Base-by-base conservation (phyloP, 2,797 vertebrate genomes). In the Alca torda region DNA sequence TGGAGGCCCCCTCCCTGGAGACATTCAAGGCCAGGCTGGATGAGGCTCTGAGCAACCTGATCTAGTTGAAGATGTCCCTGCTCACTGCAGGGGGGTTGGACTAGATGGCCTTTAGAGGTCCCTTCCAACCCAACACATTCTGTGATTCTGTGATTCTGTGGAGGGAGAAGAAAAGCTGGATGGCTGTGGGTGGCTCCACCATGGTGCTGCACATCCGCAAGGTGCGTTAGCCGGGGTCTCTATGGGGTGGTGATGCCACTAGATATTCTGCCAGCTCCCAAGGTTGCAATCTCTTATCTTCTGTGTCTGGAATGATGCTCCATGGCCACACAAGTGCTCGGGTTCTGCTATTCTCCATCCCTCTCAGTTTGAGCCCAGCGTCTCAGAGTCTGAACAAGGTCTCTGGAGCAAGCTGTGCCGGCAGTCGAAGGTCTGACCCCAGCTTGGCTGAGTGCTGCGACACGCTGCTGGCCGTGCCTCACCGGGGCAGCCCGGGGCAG, bases 391-490 rank as follows among this genome's bases (percentile, higher is more conserved):
- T 45, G 51, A 35, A 19, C 15, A 2, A 39, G 26, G 30, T 35
- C 25, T 54, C 24, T 39, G 74, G 24, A 50, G 4, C 0, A 5
- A 72, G 68, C 48, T 26, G 53, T 7, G 21, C 61, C 33, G 14
- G 19, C 13, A 2, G 54, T 7, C 1, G 1, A 4, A 19, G 64
- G 25, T 53, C 26, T 69, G 79, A 35, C 5, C 57, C 43, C 65
- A 21, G 65, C 31, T 16, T 2, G 0, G 1, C 24, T 1, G 68
- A 17, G 37, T 13, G 57, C 63, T 35, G 76, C 0, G 6, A 16
- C 45, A 25, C 2, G 1, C 11, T 80, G 43, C 80, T 15, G 46
- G n/a, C 30, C 4, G 3, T 8, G 33, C 54, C 48, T 48, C 3
- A 0, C 69, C 1, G 1, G 57, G n/a, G 31, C 43, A 74, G 18